phyloP scores from a whole-genome alignment of 2,797 vertebrate species.

The Danio jaintianensis region DNA sequence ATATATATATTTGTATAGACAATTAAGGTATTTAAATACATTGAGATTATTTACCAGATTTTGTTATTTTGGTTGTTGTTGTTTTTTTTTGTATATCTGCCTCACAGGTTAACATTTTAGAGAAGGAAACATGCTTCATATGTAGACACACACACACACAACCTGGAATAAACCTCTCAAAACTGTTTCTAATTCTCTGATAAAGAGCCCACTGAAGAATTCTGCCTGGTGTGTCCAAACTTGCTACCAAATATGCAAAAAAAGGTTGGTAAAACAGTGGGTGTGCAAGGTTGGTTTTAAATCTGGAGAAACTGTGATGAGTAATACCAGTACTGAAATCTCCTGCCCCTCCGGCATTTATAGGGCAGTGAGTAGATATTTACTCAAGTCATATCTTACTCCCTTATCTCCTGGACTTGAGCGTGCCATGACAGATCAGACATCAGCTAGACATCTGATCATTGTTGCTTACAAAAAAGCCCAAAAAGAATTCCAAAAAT shows the following conservation, averaged over 20 bases:
- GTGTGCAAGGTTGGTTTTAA: slow-evolving; percentile 20
- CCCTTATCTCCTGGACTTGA: slow-evolving; percentile 23
- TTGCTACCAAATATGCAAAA: slow-evolving; percentile 26
- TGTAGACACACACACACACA: background rate
- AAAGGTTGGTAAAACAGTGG: slow-evolving; percentile 1
- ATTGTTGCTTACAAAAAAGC: background rate
- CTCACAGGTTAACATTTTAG: background rate
- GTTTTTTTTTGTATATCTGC: background rate
- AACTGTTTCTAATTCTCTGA: background rate
- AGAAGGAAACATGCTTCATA: background rate
- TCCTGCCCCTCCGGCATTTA: background rate
- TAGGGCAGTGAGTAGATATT: slow-evolving; percentile 11
- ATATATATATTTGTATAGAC: background rate
- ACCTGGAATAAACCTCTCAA: background rate
- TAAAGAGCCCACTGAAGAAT: background rate
- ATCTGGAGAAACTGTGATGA: slow-evolving; percentile 19
- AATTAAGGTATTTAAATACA: background rate
- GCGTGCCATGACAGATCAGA: slow-evolving; percentile 26
- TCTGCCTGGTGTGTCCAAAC: background rate
- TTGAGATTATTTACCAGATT: background rate
- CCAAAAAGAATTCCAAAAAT: background rate
- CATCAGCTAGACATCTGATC: slow-evolving; percentile 30
- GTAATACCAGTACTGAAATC: slow-evolving; percentile 3
- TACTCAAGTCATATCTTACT: slow-evolving; percentile 17
- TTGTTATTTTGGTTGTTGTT: background rate